Percentiles rank a stretch among this genome's conserved stretches.
Conservation (phyloP, 2,797 vertebrate species). For the Chelon labrosus region DNA sequence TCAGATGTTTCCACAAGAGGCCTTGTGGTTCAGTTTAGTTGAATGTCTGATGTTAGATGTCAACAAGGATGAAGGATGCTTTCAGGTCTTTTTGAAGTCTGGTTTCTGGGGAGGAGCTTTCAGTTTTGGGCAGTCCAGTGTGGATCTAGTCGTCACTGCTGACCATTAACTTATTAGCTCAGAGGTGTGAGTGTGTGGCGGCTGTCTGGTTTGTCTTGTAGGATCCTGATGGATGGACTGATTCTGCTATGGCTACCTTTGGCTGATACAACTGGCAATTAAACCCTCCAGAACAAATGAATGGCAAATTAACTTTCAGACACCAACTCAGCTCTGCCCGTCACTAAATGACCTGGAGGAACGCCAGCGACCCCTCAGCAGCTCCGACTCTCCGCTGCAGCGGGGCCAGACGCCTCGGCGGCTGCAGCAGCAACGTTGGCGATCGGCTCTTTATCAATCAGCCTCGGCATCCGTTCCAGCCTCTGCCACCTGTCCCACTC, state of each 20-base stretch:
- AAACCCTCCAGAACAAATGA: slow-evolving; percentile 18
- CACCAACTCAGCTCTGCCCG: slow-evolving; percentile 25
- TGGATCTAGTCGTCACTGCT: too few relatives aligned
- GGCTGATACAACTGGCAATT: slow-evolving; percentile 1
- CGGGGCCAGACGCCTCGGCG: slow-evolving; percentile 22
- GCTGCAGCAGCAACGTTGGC: slow-evolving; percentile 16
- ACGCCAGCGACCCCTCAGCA: slow-evolving; percentile 18
- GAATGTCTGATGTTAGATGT: too few relatives aligned
- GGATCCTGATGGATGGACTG: slow-evolving; percentile 45
- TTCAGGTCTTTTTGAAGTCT: too few relatives aligned
- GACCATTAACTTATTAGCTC: not conserved
- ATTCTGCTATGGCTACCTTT: not conserved
- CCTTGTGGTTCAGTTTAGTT: too few relatives aligned
- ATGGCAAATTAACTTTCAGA: slow-evolving; percentile 46
- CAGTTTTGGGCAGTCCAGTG: too few relatives aligned
- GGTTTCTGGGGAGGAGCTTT: too few relatives aligned
- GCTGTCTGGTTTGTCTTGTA: not conserved
- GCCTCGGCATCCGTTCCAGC: slow-evolving; percentile 82
- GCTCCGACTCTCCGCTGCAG: slow-evolving; percentile 8
- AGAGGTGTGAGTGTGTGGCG: not conserved
- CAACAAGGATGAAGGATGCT: too few relatives aligned
- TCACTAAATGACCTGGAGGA: slow-evolving; percentile 40
- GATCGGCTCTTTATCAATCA: slow-evolving; percentile 83
- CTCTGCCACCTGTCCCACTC: slow-evolving; percentile 81
- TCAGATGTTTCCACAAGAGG: too few relatives aligned